Evolutionary conservation across 30 jellyfish, hydroid and myxozoan genomes (phyloP).

Genomic region (Aurelia sp.): DNA sequence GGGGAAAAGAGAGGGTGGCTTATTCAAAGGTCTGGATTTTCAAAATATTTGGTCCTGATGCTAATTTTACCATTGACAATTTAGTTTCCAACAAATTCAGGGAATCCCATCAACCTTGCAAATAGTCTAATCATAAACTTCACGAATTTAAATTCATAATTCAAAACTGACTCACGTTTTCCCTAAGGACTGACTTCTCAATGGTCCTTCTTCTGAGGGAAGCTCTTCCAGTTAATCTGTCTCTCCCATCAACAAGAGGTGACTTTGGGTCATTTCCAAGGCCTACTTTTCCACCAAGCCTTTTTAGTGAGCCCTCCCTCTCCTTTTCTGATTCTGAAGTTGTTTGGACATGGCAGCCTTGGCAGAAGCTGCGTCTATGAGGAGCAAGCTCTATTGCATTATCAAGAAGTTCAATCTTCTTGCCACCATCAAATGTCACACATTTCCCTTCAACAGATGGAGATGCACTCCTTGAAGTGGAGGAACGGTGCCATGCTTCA

Average conservation of each 20-base stretch:
- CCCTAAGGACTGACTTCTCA: slow-evolving; percentile 71
- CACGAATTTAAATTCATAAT: too few relatives aligned
- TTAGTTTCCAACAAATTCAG: too few relatives aligned
- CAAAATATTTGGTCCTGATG: too few relatives aligned
- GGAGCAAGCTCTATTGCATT: slow-evolving; percentile 94
- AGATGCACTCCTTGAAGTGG: slow-evolving; percentile 81
- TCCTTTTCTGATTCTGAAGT: slow-evolving; percentile 67
- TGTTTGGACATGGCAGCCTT: slow-evolving; percentile 96
- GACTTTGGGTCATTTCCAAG: slow-evolving; percentile 35
- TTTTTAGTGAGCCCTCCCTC: slow-evolving; percentile 49
- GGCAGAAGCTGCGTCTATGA: slow-evolving; percentile 88
- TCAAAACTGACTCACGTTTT: slow-evolving; percentile 46
- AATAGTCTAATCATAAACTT: too few relatives aligned
- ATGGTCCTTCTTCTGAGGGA: slow-evolving; percentile 75
- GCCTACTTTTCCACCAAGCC: slow-evolving; percentile 55
- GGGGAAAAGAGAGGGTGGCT: too few relatives aligned
- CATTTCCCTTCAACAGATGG: slow-evolving; percentile 83
- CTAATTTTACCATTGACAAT: too few relatives aligned
- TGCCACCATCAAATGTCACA: slow-evolving; percentile 72
- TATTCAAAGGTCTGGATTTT: too few relatives aligned
- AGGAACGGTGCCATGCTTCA: slow-evolving; percentile 91
- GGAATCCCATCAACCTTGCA: too few relatives aligned
- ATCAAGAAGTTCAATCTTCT: slow-evolving; percentile 76
- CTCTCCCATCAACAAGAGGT: slow-evolving; percentile 67
- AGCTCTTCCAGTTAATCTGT: slow-evolving; percentile 95